A percentile compares a stretch with the other conserved stretches of the same genome.
Conservation (phyloP, 2,113 vertebrate genomes). For the Conger conger region DNA sequence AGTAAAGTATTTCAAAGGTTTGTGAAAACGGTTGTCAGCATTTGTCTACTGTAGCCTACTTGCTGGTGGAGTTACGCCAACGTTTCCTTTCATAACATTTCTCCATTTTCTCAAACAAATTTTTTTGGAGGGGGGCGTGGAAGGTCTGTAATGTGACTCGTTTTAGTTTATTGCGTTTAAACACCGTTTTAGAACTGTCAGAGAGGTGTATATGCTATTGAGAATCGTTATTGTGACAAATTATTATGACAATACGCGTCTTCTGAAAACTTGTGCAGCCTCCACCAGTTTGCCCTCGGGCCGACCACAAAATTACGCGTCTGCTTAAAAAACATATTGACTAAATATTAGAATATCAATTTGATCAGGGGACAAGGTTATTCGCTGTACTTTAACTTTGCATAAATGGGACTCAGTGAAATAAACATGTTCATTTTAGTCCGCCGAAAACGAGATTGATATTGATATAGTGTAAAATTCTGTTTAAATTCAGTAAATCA, state of each 20-base stretch:
- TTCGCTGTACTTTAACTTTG: neutral
- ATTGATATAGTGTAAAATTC: neutral
- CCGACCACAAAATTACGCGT: neutral
- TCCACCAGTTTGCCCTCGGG: neutral
- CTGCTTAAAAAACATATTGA: neutral
- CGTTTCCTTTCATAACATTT: constrained; percentile 4
- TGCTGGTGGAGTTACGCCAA: neutral
- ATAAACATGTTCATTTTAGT: neutral
- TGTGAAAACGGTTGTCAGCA: neutral
- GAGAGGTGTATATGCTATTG: neutral
- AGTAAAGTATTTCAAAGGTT: neutral
- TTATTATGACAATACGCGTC: neutral
- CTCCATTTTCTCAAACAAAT: neutral
- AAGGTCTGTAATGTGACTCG: neutral
- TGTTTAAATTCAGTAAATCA: neutral
- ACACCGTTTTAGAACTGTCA: neutral
- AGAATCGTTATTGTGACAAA: neutral
- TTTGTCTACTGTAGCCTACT: neutral
- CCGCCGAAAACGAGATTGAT: neutral
- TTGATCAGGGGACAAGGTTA: neutral
- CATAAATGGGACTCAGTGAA: neutral
- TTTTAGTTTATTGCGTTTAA: neutral
- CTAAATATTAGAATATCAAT: neutral
- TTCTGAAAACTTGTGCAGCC: neutral
- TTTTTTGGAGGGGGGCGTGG: neutral